Evolutionary conservation across 1,140 invertebrate genomes (phyloP), one percentile per base, ranked within the genome.

Genomic region (Lasioglossum albipes): DNA sequence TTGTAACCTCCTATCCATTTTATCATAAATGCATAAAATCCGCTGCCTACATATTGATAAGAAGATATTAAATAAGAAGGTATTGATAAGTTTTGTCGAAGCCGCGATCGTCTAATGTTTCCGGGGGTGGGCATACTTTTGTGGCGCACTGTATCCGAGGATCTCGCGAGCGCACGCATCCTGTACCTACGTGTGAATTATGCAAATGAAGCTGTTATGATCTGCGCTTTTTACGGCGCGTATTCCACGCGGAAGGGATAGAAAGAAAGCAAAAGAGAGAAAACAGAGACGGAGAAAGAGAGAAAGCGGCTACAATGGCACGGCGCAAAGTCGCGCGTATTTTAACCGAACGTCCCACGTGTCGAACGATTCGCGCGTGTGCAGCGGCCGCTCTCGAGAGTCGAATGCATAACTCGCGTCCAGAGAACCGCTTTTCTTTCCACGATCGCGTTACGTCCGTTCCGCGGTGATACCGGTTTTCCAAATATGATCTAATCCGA

Each of bases 101-200:
- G 36, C 36, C 27, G 27, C 0, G 27, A 27, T 13, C 10, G 45
- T 49, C 10, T 12, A 49, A 12, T 13, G 12, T 49, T 49, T 49
- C 36, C 2, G 45, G 9, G 13, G 45, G 45, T 13, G 0, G 45
- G 9, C 10, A 13, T 49, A 49, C 45, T 49, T 49, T 49, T 49
- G 45, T 0, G 2, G 45, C 45, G 45, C 45, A 49, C 45, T 49
- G 45, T 75, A 80, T 64, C 41, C 57, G 31, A 41, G 10, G n/a
- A 13, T 57, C 66, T 77, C 62, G 66, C 83, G 61, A 79, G 66
- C 64, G 20, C 59, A n/a, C 79, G 61, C 66, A 76, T 86, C 73
- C 83, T 82, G 82, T 86, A 75, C 81, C 69, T 54, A 77, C 77
- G 71, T 79, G 84, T 86, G 78, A 87, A 84, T 87, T 87, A 87